Percentiles rank a stretch among this genome's conserved stretches.
phyloP scores from a whole-genome alignment of 2,113 vertebrate species.

The Otocyon megalotis region DNA sequence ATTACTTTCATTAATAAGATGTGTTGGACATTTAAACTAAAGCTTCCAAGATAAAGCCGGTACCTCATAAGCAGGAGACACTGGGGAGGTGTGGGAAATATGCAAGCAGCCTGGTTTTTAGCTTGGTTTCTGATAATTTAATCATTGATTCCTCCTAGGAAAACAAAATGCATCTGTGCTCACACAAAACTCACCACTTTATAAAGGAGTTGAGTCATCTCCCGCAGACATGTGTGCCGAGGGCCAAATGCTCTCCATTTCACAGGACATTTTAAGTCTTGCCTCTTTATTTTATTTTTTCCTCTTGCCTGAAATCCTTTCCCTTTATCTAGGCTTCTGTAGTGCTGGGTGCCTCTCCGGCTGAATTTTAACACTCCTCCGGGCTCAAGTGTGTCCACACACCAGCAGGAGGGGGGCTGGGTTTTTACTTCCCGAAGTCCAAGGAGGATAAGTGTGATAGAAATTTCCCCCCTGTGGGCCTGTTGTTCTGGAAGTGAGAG shows the following conservation, averaged over 20 bases:
- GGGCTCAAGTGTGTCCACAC: conserved; percentile 69
- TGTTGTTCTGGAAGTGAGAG: conserved; percentile 46
- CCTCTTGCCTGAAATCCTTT: conserved; percentile 76
- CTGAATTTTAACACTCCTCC: conserved; percentile 81
- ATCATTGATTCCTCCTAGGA: conserved; percentile 89
- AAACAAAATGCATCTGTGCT: conserved; percentile 92
- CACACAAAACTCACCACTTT: conserved; percentile 88
- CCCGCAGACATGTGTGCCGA: conserved; percentile 82
- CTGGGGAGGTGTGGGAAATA: conserved; percentile 77
- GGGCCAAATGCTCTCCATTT: conserved; percentile 85
- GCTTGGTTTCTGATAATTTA: conserved; percentile 91
- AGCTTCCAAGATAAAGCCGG: conserved; percentile 84
- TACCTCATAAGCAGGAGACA: conserved; percentile 84
- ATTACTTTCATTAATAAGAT: conserved; percentile 89
- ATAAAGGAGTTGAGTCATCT: conserved; percentile 86
- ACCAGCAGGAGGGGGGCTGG: neutral
- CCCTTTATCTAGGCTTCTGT: conserved; percentile 81
- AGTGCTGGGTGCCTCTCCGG: conserved; percentile 70
- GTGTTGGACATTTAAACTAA: conserved; percentile 90
- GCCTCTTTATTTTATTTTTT: conserved; percentile 64
- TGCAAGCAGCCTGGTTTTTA: conserved; percentile 84
- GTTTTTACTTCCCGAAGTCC: conserved; percentile 72
- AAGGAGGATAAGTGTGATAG: conserved; percentile 59
- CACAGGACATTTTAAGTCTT: conserved; percentile 79
- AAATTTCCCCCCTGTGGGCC: conserved; percentile 71